Conservation (phyloP, 2,888 invertebrate species). For the Peribatodes rhomboidaria region DNA sequence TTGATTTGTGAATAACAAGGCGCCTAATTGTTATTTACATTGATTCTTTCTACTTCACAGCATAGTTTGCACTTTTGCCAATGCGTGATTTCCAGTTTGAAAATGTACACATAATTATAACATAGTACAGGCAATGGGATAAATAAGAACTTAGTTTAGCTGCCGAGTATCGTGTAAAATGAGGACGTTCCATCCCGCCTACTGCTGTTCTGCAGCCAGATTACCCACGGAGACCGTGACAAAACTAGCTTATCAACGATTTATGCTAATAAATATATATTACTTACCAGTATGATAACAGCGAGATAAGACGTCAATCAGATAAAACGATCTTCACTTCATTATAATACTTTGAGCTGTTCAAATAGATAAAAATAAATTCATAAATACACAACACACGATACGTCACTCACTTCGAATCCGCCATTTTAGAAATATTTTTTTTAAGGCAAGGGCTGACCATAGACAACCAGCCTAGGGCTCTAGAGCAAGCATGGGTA, state of each 20-base stretch:
- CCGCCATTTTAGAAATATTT: constrained; percentile 80
- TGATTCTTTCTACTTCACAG: background rate
- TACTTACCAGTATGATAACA: constrained; percentile 66
- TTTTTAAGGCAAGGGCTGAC: constrained; percentile 42
- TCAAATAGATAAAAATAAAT: constrained; percentile 62
- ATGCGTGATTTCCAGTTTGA: background rate
- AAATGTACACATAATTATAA: background rate
- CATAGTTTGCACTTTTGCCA: background rate
- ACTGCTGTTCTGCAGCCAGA: constrained; percentile 53
- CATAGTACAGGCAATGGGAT: background rate
- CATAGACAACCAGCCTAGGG: constrained; percentile 18
- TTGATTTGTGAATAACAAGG: background rate
- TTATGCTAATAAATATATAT: constrained; percentile 17
- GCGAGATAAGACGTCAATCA: constrained; percentile 56
- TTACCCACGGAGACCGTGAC: constrained; percentile 63
- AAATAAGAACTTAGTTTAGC: background rate
- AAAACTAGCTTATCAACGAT: constrained; percentile 46
- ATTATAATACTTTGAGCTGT: constrained; percentile 64
- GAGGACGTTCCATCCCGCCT: constrained; percentile 61
- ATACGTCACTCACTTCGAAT: constrained; percentile 81
- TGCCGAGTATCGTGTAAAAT: constrained; percentile 14
- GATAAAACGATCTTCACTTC: constrained; percentile 67
- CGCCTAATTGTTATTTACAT: constrained; percentile 4
- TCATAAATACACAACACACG: constrained; percentile 81
- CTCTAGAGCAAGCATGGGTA: too few relatives aligned